Percentiles rank a stretch among this genome's conserved stretches.
Evolutionary conservation across 92 coral and sea anemone species (phyloP).

Genomic region (Epizoanthus ramosus): DNA sequence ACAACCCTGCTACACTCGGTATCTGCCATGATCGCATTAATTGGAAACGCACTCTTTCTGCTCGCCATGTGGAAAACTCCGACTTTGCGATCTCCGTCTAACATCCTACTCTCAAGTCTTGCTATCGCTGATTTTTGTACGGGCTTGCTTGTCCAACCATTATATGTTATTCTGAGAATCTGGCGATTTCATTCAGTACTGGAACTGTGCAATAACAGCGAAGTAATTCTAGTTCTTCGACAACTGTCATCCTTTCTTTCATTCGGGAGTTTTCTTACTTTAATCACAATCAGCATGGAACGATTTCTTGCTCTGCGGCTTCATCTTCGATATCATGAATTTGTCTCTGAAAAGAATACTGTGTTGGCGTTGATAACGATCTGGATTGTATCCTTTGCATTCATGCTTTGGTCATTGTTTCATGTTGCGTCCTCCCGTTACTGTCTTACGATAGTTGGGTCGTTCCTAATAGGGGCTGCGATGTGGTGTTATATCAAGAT

Average conservation of each 20-base stretch:
- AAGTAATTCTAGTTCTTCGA: no score
- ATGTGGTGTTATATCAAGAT: background rate
- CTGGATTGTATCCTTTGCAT: background rate
- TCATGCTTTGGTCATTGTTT: background rate
- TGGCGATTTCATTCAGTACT: no score
- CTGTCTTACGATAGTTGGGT: background rate
- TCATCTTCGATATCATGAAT: slow-evolving; percentile 4
- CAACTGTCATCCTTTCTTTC: background rate
- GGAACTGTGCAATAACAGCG: no score
- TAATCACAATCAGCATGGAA: slow-evolving; percentile 7
- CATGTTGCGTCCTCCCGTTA: background rate
- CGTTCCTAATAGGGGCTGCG: background rate
- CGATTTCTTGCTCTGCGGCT: background rate
- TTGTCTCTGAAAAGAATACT: slow-evolving; percentile 5
- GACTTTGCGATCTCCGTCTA: background rate
- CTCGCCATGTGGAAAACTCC: slow-evolving; percentile 12
- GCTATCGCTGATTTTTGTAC: background rate
- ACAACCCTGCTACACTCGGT: background rate
- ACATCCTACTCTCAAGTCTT: slow-evolving; percentile 2
- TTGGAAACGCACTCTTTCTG: background rate
- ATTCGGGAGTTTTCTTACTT: background rate
- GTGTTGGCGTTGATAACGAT: background rate
- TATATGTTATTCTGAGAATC: background rate
- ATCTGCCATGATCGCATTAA: background rate
- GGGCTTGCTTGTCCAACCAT: slow-evolving; percentile 2